phyloP scores from a whole-genome alignment of 2,888 invertebrate genomes.

The Caenorhabditis japonica region DNA sequence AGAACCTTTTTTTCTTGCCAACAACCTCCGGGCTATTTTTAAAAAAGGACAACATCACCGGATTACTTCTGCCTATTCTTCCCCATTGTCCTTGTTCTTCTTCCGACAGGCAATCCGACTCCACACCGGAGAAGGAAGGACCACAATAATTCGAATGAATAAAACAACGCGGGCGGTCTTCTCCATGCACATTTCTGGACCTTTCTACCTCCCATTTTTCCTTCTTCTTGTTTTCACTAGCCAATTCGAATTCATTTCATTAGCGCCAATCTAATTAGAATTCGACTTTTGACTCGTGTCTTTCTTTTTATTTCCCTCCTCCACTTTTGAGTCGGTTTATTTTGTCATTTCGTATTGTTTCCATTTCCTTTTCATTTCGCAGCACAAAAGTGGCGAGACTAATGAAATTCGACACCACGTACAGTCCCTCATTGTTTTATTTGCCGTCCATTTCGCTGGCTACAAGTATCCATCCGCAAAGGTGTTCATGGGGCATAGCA shows the following conservation, averaged over 20 bases:
- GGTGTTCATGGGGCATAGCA: slow-evolving; percentile 13
- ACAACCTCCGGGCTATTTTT: no score
- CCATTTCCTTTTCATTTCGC: not conserved
- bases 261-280: slow-evolving; percentile 41
- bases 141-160: slow-evolving; percentile 40
- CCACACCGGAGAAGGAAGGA: not conserved
- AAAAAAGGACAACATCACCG: slow-evolving; percentile 12
- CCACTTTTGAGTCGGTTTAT: no score
- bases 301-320: not conserved
- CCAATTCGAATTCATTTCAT: slow-evolving; percentile 28
- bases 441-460: slow-evolving; percentile 31
- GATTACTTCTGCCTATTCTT: slow-evolving; percentile 49
- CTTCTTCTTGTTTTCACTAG: no score
- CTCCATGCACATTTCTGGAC: no score
- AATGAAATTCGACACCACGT: slow-evolving; percentile 25
- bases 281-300: slow-evolving; percentile 29
- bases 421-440: slow-evolving; percentile 21
- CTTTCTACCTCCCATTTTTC: not conserved
- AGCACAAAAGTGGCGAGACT: slow-evolving; percentile 6
- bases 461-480: slow-evolving; percentile 36
- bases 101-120: slow-evolving; percentile 33
- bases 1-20: no score
- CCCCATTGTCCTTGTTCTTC: slow-evolving; percentile 43
- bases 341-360: slow-evolving; percentile 12
- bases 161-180: slow-evolving; percentile 21